A percentile compares a stretch with the other conserved stretches of the same genome.
phyloP scores from a whole-genome alignment of 2,797 vertebrate species.

The Acanthopagrus latus region DNA sequence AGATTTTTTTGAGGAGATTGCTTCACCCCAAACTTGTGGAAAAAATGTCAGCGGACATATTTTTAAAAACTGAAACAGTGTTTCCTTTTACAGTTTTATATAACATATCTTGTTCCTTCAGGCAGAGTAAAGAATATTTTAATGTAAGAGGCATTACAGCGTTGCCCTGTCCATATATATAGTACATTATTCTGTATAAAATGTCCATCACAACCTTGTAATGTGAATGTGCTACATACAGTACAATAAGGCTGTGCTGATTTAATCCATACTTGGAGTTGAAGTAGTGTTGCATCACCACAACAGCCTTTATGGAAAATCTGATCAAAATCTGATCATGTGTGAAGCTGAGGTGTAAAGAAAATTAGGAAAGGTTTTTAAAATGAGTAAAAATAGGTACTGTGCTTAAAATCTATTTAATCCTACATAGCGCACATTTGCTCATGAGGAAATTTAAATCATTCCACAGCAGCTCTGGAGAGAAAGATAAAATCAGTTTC shows the following conservation, averaged over 20 bases:
- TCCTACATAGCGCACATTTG: constrained; percentile 1
- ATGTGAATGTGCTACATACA: background rate
- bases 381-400: too few species aligned
- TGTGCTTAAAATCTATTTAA: background rate
- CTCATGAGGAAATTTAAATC: constrained; percentile 8
- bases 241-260: background rate
- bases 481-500: constrained; percentile 1
- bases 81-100: background rate
- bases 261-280: constrained; percentile 7
- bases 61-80: too few species aligned
- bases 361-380: background rate
- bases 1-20: background rate
- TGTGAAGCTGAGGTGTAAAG: background rate
- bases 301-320: constrained; percentile 9
- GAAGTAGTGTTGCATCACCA: background rate
- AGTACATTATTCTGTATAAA: too few species aligned
- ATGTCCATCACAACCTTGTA: background rate
- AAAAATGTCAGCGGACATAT: background rate
- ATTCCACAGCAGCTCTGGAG: background rate
- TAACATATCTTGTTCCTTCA: background rate
- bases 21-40: background rate
- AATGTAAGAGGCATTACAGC: background rate
- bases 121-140: background rate
- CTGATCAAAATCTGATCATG: background rate
- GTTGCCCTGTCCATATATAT: background rate